phyloP scores from a whole-genome alignment of 2,797 vertebrate species.

The Phalloptychus januarius region DNA sequence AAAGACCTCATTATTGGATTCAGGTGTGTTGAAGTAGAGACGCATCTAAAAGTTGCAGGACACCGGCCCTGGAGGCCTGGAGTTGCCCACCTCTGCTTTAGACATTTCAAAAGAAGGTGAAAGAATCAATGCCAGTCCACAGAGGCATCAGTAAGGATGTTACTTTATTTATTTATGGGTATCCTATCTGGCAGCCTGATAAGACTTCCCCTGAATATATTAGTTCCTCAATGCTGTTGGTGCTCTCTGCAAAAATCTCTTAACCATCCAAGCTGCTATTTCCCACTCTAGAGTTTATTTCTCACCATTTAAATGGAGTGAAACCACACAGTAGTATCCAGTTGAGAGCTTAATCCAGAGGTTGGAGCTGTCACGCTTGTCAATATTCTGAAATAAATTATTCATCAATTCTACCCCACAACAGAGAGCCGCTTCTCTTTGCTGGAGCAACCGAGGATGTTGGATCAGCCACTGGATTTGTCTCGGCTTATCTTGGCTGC shows the following conservation, averaged over 20 bases:
- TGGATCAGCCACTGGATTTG: conserved; percentile 45
- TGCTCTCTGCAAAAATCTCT: background rate
- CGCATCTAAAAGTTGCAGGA: too few species aligned
- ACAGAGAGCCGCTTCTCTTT: conserved; percentile 13
- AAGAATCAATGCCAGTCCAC: background rate
- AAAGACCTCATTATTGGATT: too few species aligned
- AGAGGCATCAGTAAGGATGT: background rate
- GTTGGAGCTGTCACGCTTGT: background rate
- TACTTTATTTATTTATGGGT: background rate
- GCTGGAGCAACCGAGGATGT: conserved; percentile 28
- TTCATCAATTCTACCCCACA: background rate
- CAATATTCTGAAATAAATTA: background rate
- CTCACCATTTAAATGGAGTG: background rate
- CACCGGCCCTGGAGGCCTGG: too few species aligned
- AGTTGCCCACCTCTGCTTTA: too few species aligned
- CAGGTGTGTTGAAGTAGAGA: too few species aligned
- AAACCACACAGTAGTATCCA: background rate
- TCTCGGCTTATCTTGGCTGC: conserved; percentile 59
- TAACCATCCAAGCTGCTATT: background rate
- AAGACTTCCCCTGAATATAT: background rate
- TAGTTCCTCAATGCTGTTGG: background rate
- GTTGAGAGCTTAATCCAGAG: background rate
- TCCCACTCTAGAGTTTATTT: background rate
- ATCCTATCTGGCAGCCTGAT: background rate
- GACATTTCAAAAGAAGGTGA: background rate